Evolutionary conservation across 2,113 vertebrate genomes (phyloP).

Genomic region (Calypte anna): DNA sequence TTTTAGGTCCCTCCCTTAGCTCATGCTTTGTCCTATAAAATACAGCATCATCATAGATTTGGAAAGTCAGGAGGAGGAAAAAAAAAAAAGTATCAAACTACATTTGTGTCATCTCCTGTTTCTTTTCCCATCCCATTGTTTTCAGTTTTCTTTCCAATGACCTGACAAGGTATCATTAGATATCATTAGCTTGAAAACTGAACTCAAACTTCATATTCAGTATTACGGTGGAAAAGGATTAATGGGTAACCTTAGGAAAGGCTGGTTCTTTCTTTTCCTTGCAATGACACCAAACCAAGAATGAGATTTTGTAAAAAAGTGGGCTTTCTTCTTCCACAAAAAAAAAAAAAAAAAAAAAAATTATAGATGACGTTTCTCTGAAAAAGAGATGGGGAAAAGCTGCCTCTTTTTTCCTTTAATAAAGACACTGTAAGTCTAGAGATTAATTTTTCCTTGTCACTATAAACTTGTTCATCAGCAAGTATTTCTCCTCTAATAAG

Average conservation of each 20-base stretch:
- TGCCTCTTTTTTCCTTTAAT: background rate
- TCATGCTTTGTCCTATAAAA: background rate
- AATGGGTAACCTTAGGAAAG: background rate
- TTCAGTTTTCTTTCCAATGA: background rate
- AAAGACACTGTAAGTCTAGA: background rate
- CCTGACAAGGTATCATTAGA: background rate
- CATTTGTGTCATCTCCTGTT: background rate
- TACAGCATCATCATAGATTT: background rate
- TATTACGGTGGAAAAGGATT: background rate
- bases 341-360: background rate
- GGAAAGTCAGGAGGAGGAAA: background rate
- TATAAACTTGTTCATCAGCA: background rate
- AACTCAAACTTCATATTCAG: background rate
- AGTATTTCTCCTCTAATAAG: background rate
- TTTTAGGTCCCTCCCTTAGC: background rate
- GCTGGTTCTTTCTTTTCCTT: background rate
- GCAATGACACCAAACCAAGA: background rate
- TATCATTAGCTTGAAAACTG: background rate
- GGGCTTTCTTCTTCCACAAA: background rate
- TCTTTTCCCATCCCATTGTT: background rate
- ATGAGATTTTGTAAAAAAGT: background rate
- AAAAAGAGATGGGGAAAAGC: background rate
- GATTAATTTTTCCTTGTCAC: background rate
- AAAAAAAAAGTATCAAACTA: too few species aligned
- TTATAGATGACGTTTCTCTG: background rate